Evolutionary conservation across 2,113 vertebrate genomes (phyloP), one percentile per base, ranked within the genome.

Genomic region (Heterotis niloticus): DNA sequence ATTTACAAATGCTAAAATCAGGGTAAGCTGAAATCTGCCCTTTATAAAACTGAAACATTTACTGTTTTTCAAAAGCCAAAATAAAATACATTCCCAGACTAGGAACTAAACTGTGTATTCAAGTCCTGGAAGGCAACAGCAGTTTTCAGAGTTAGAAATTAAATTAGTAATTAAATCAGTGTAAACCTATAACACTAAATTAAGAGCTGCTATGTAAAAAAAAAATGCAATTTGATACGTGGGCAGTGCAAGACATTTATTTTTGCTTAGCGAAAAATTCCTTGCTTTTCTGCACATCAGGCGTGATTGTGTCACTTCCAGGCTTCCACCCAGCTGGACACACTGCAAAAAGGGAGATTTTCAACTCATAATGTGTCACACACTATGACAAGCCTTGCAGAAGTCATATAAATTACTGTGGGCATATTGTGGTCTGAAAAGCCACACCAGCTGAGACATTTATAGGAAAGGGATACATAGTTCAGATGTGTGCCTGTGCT

Each of bases 281-380:
- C 94, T 95, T 98, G 85, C 97, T 99, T 82, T 96, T 94, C 85
- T 95, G 87, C 85, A 98, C 88, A 73, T 98, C 96, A 17, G 98
- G 98, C 86, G 98, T 99, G 94, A 99, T 99, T 73, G 96, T 97
- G 89, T 99, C 98, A 85, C 92, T 96, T 87, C 98, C 98, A 84
- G 98, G 97, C 89, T 98, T 96, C 98, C 98, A 99, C 82, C 96
- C 97, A 28, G 96, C 98, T 59, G 98, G 98, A 90, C 97, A 99
- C 87, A 99, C 98, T 99, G 91, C 83, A 94, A 92, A 34, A 78
- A 91, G 34, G 88, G 73, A 82, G 66, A 23, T 70, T 66, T 64
- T 1, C 24, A 65, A 80, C 79, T 79, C 14, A 77, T 57, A 77
- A 79, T 2, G 16, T 88, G 80, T 23, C 10, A 10, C 20, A 65